Evolutionary conservation across 2,888 invertebrate genomes (phyloP).

Genomic region (Apamea crenata): DNA sequence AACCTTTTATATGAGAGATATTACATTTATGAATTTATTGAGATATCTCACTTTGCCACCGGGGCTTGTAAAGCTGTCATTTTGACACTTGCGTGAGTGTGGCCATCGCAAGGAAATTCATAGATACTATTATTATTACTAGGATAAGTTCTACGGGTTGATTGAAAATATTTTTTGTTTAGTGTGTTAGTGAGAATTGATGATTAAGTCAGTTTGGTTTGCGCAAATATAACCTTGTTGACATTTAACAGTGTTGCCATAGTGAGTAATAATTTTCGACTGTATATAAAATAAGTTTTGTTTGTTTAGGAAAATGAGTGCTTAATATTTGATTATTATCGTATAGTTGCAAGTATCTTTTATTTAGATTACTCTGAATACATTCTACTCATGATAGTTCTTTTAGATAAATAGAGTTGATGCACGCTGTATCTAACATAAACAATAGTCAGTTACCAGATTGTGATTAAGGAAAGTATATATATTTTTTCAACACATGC

Average conservation of each 20-base stretch:
- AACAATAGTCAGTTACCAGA: conserved; percentile 89
- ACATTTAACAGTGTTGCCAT: conserved; percentile 89
- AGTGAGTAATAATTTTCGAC: conserved; percentile 88
- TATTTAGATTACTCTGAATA: conserved; percentile 75
- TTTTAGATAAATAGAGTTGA: conserved; percentile 77
- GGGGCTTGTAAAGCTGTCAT: conserved; percentile 67
- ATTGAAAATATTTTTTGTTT: conserved; percentile 76
- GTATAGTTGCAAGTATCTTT: conserved; percentile 72
- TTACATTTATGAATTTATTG: conserved; percentile 79
- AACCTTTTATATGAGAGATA: conserved; percentile 87
- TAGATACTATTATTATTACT: conserved; percentile 66
- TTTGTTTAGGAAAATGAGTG: conserved; percentile 85
- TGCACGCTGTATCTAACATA: conserved; percentile 80
- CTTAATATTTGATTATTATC: conserved; percentile 78
- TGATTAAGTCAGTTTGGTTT: conserved; percentile 84
- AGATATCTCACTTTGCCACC: conserved; percentile 72
- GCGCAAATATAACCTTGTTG: conserved; percentile 86
- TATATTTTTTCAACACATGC: conserved; percentile 86
- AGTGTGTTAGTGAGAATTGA: conserved; percentile 85
- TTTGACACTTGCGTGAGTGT: conserved; percentile 64
- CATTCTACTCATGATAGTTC: conserved; percentile 74
- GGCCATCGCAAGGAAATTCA: conserved; percentile 68
- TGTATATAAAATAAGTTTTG: conserved; percentile 88
- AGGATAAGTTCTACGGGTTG: conserved; percentile 79
- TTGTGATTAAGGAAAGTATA: conserved; percentile 82